A percentile compares a stretch with the other conserved stretches of the same genome.
Evolutionary conservation across 2,888 invertebrate genomes (phyloP).

Genomic region (Dolichomitus sp.): DNA sequence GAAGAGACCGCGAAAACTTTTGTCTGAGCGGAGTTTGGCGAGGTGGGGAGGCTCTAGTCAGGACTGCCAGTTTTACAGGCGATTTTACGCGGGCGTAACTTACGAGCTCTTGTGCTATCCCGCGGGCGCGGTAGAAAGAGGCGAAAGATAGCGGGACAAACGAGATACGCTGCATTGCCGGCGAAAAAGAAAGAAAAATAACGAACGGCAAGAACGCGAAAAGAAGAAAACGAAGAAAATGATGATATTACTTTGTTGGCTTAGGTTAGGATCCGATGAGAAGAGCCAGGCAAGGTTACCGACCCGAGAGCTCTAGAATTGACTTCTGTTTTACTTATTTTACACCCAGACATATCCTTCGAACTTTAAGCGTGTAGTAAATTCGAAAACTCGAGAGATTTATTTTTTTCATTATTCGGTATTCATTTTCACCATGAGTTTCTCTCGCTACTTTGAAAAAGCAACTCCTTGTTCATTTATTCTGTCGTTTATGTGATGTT

Average conservation of each 20-base stretch:
- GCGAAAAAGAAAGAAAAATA: conserved; percentile 36
- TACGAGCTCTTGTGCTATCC: conserved; percentile 72
- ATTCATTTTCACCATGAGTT: too few species aligned
- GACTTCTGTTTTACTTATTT: conserved; percentile 65
- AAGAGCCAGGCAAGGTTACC: conserved; percentile 72
- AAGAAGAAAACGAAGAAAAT: conserved; percentile 43
- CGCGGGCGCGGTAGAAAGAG: conserved; percentile 49
- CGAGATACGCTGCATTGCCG: conserved; percentile 22
- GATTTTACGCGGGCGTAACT: conserved; percentile 78
- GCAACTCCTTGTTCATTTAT: background rate
- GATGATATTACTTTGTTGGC: conserved; percentile 78
- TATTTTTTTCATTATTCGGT: background rate
- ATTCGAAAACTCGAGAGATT: background rate
- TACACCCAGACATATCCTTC: background rate
- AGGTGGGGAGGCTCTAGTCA: conserved; percentile 40
- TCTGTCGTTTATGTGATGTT: background rate
- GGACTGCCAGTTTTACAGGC: conserved; percentile 71
- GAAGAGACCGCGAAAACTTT: conserved; percentile 62
- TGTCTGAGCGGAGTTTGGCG: conserved; percentile 16
- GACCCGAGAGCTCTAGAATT: conserved; percentile 72
- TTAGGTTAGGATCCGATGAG: conserved; percentile 76
- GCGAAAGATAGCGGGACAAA: conserved; percentile 62
- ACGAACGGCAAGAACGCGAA: background rate
- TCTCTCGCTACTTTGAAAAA: background rate
- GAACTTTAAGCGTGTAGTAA: conserved; percentile 17